Evolutionary conservation across 2,113 vertebrate species (phyloP).

Genomic region (Kobus ellipsiprymnus): DNA sequence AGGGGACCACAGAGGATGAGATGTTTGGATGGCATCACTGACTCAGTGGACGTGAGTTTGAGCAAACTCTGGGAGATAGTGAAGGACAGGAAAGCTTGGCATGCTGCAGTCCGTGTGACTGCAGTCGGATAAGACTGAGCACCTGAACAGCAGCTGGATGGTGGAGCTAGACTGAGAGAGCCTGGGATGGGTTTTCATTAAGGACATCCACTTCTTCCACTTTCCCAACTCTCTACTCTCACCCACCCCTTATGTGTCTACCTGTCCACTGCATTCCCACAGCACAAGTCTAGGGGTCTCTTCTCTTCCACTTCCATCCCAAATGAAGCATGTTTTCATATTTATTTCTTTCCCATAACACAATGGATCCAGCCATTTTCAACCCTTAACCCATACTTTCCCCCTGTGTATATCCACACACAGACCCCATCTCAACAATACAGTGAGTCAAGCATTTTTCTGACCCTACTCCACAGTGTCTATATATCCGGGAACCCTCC

Average conservation of each 20-base stretch:
- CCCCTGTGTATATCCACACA: fast-evolving
- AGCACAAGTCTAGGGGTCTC: not conserved
- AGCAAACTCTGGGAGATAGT: not conserved
- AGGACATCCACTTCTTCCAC: not conserved
- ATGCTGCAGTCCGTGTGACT: not conserved
- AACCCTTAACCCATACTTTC: not conserved
- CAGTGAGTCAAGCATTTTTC: not conserved
- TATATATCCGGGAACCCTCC: not conserved
- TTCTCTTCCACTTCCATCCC: not conserved
- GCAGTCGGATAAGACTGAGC: not conserved
- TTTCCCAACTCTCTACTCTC: too few species aligned
- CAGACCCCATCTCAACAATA: not conserved
- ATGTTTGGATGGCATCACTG: not conserved
- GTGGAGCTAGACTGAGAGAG: not conserved
- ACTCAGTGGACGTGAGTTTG: not conserved
- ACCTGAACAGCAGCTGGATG: not conserved
- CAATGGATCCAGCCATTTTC: not conserved
- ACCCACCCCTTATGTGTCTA: not conserved
- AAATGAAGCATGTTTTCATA: not conserved
- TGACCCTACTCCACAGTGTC: not conserved
- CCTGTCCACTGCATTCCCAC: not conserved
- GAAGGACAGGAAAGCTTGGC: not conserved
- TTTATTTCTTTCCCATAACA: not conserved
- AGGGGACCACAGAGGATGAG: not conserved
- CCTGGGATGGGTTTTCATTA: not conserved